Base-by-base conservation (phyloP, 2,888 invertebrate species). In the Maniola hyperantus region DNA sequence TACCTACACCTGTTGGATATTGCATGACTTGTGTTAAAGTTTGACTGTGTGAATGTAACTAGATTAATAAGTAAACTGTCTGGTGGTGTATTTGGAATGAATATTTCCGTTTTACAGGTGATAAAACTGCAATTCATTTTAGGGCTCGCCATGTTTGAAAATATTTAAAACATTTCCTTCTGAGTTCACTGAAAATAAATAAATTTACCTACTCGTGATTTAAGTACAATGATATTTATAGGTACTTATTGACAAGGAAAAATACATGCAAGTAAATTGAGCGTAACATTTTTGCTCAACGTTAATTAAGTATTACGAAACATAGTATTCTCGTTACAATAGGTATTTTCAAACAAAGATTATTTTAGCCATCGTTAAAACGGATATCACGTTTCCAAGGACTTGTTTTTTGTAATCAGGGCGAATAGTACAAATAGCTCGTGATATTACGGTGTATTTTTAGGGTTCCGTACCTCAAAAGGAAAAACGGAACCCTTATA, bases 1-100 rank as follows among this genome's bases (percentile, higher is more conserved):
- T 60, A 64, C 68, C n/a, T n/a, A n/a, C n/a, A n/a, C n/a, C 64
- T 66, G 68, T 69, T 70, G 68, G 70, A 57, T 63, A 66, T 65
- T 68, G 68, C 70, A 70, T 70, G 70, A 51, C 42, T 26, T 67
- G 39, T 62, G 54, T 61, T 46, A 53, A 60, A 67, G 39, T 66
- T 70, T 36, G 13, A 46, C 61, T n/a, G 26, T 61, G 48, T 57
- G 11, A 51, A 44, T 26, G 26, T 42, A 7, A 50, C 34, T 64
- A 51, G 59, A 59, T 57, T 57, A 20, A 39, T 53, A 36, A 13
- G 5, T 10, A 20, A 11, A 33, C 18, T 5, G 20, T 33, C 33
- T 53, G 6, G 26, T 33, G 15, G 51, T 53, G 13, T 33, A 33
- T 53, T 36, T 34, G 34, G 34, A 54, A 54, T 54, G 15, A 15